Evolutionary conservation across 2,113 vertebrate genomes (phyloP).

Genomic region (Sphaerodactylus townsendi): DNA sequence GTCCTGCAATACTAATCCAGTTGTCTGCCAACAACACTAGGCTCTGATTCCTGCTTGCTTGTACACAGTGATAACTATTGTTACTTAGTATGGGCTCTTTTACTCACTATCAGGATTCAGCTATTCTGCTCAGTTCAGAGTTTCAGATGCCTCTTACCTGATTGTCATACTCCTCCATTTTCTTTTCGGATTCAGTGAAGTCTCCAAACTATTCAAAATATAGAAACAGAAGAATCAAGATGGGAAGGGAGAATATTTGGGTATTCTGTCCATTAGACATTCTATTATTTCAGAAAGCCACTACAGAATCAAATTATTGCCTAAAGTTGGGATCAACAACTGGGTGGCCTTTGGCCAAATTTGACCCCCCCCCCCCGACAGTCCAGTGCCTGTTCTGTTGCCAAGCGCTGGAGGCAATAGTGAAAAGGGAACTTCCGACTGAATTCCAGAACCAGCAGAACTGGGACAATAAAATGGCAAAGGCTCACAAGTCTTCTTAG

Average conservation of each 20-base stretch:
- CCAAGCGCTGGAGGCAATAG: background rate
- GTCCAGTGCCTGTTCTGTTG: background rate
- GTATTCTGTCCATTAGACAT: background rate
- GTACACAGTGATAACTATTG: background rate
- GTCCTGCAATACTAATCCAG: background rate
- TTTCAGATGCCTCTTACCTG: conserved; percentile 76
- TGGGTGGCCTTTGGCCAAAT: background rate
- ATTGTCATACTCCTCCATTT: conserved; percentile 92
- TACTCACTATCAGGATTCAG: too few relatives aligned
- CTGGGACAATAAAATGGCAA: background rate
- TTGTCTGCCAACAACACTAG: background rate
- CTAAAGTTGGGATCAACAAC: background rate
- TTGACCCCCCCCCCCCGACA: background rate
- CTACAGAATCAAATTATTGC: background rate
- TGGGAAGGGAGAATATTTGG: background rate
- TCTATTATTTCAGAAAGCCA: background rate
- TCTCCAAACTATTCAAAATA: conserved; percentile 85
- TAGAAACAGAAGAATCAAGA: background rate
- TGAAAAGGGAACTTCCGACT: too few relatives aligned
- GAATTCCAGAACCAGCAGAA: too few relatives aligned
- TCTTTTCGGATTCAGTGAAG: conserved; percentile 88
- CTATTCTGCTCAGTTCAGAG: background rate
- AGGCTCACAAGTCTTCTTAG: background rate
- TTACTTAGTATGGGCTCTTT: background rate
- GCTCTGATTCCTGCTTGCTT: background rate